Percentiles rank a stretch among this genome's conserved stretches.
Evolutionary conservation across 2,888 invertebrate genomes (phyloP).

Genomic region (Acanthoscelides obtectus): DNA sequence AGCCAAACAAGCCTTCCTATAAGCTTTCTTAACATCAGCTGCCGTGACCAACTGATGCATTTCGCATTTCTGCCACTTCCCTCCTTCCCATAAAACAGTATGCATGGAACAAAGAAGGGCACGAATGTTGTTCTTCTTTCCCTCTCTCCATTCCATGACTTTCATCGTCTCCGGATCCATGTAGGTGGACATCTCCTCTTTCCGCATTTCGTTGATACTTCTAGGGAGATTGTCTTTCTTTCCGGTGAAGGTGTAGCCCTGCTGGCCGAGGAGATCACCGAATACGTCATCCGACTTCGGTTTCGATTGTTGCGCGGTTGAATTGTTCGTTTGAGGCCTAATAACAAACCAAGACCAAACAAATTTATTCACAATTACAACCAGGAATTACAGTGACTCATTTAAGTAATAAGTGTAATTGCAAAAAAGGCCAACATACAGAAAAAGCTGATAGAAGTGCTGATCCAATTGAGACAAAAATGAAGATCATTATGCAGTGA

Average conservation of each 20-base stretch:
- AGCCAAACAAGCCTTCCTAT: constrained; percentile 91
- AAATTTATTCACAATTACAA: no score
- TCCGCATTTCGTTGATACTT: constrained; percentile 91
- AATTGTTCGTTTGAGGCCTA: not conserved
- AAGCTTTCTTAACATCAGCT: constrained; percentile 92
- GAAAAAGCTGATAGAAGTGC: no score
- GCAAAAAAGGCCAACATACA: no score
- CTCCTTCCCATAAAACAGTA: constrained; percentile 88
- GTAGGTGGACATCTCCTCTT: constrained; percentile 76
- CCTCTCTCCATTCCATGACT: constrained; percentile 82
- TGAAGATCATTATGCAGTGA: no score
- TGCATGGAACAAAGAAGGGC: constrained; percentile 93
- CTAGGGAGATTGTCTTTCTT: constrained; percentile 71
- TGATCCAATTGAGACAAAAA: no score
- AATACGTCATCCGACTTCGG: constrained; percentile 69
- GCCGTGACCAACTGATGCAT: constrained; percentile 92
- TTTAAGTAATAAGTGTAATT: no score
- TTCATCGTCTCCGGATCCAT: constrained; percentile 91
- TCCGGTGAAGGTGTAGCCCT: constrained; percentile 78
- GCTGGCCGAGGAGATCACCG: constrained; percentile 85
- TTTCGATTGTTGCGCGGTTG: constrained; percentile 15
- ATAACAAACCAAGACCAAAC: not conserved
- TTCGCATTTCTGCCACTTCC: constrained; percentile 88
- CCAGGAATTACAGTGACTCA: no score
- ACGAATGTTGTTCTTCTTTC: constrained; percentile 94